Conservation (phyloP, 1,140 invertebrate species). For the Meloidogyne exigua region DNA sequence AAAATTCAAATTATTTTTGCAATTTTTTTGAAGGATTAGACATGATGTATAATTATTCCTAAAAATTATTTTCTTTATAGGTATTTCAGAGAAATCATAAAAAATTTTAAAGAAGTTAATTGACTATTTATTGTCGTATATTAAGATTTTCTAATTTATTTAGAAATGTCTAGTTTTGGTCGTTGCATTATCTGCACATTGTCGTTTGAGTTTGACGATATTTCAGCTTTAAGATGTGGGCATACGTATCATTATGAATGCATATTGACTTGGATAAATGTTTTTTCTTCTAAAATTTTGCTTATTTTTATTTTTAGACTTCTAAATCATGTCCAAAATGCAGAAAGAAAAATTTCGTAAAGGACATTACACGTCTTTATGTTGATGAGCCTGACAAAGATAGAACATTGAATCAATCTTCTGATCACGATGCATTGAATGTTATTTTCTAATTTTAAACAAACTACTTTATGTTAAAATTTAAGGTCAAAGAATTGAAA, state of each 20-base stretch:
- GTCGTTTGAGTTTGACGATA: conserved; percentile 10
- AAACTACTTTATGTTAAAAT: not conserved
- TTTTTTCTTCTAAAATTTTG: not conserved
- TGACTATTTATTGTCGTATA: not conserved
- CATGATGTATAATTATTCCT: no score
- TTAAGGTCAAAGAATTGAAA: not conserved
- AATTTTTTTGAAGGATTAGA: no score
- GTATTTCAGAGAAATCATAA: no score
- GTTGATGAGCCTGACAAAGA: conserved; percentile 32
- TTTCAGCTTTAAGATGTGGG: conserved; percentile 23
- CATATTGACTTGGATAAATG: conserved; percentile 23
- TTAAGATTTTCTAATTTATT: not conserved
- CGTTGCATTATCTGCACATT: conserved; percentile 26
- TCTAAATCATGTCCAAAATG: conserved; percentile 33
- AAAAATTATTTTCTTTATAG: no score
- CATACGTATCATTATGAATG: conserved; percentile 30
- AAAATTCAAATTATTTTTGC: no score
- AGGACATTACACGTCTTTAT: conserved; percentile 22
- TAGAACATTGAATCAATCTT: conserved; percentile 10
- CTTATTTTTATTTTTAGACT: conserved; percentile 20
- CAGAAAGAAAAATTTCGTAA: conserved; percentile 15
- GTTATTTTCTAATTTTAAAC: not conserved
- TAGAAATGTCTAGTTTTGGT: conserved; percentile 12
- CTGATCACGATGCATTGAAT: not conserved
- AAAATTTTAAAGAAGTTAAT: not conserved